Evolutionary conservation across 2,797 vertebrate species (phyloP).

Genomic region (Choloepus didactylus): DNA sequence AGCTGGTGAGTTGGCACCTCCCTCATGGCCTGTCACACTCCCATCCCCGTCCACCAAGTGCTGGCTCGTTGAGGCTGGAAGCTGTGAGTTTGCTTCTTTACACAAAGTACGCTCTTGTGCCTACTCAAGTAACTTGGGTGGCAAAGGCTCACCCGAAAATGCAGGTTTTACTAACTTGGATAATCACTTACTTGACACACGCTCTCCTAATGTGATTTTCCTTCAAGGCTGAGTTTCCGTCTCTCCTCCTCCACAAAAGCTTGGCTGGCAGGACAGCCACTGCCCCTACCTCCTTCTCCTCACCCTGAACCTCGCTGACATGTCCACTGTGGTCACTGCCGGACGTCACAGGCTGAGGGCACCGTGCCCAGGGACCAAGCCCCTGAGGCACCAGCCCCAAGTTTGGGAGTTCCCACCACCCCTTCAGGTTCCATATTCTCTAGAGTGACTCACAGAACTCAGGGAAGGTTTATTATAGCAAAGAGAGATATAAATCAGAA

Average conservation of each 20-base stretch:
- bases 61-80: background rate
- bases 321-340: too few relatives aligned
- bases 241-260: background rate
- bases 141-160: constrained; percentile 21
- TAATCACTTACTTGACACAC: background rate
- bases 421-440: too few relatives aligned
- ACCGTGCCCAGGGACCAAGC: too few relatives aligned
- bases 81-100: background rate
- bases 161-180: background rate
- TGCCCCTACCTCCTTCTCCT: background rate
- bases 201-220: constrained; percentile 7
- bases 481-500: too few relatives aligned
- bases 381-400: too few relatives aligned
- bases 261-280: background rate
- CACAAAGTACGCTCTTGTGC: background rate
- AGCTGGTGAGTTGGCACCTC: background rate
- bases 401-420: too few relatives aligned
- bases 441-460: too few relatives aligned
- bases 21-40: background rate
- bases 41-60: background rate
- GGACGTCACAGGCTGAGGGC: too few relatives aligned
- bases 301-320: background rate
- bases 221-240: background rate
- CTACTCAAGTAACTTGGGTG: background rate
- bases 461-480: too few relatives aligned